A percentile compares a stretch with the other conserved stretches of the same genome.
These are phyloP conservation scores for Pseudomugil gertrudae DNA, from an alignment of 2,797 vertebrate genomes.

Conservation along the genomic window DNA sequence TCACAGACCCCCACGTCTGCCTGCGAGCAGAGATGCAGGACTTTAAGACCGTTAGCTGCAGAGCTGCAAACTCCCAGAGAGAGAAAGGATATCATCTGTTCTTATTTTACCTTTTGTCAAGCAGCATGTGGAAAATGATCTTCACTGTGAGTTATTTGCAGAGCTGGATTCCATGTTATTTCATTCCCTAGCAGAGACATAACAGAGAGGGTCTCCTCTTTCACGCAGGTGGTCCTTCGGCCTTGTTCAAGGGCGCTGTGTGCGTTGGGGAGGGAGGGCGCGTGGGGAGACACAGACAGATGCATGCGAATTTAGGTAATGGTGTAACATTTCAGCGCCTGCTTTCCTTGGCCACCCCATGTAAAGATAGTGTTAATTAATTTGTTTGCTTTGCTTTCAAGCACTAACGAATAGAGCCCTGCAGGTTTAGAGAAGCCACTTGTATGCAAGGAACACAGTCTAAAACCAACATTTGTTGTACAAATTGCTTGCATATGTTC, in stretches of 20 bases:
- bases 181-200: conserved; percentile 92
- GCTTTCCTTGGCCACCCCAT: conserved; percentile 83
- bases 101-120: conserved; percentile 88
- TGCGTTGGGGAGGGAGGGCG: conserved; percentile 50
- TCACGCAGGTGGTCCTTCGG: conserved; percentile 90
- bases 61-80: conserved; percentile 56
- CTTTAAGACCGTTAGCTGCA: conserved; percentile 32
- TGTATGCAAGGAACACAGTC: conserved; percentile 77
- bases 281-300: conserved; percentile 76
- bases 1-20: conserved; percentile 32
- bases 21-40: conserved; percentile 29
- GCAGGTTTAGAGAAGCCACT: conserved; percentile 80
- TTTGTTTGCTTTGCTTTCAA: conserved; percentile 88
- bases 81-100: conserved; percentile 82
- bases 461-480: conserved; percentile 87
- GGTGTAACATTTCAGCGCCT: conserved; percentile 83
- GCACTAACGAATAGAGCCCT: conserved; percentile 81
- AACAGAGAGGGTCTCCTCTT: conserved; percentile 88
- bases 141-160: conserved; percentile 92
- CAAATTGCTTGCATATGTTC: conserved; percentile 89
- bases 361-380: conserved; percentile 89
- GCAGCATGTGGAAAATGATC: conserved; percentile 87
- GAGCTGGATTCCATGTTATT: conserved; percentile 90
- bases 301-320: conserved; percentile 87
- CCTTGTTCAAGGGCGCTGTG: conserved; percentile 85